phyloP scores from a whole-genome alignment of 2,797 vertebrate species.

The Threskiornis aethiopicus region DNA sequence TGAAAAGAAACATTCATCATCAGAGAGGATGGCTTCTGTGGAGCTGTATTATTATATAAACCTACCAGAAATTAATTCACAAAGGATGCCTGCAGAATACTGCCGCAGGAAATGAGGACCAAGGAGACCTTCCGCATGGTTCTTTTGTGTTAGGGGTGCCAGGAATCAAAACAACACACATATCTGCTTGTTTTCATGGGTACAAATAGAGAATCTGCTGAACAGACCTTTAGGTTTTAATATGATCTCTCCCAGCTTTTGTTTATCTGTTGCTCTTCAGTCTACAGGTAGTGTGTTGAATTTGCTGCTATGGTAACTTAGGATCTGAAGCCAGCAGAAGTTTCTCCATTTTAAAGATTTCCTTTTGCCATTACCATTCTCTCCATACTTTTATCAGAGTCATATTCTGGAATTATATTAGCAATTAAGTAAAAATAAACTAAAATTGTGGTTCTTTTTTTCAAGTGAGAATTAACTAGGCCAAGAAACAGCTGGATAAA shows the following conservation, averaged over 20 bases:
- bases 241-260: background rate
- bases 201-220: background rate
- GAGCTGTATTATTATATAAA: slow-evolving; percentile 61
- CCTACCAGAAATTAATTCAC: slow-evolving; percentile 59
- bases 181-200: background rate
- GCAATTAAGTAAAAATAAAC: background rate
- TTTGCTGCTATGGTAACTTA: slow-evolving; percentile 27
- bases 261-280: background rate
- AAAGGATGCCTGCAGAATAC: slow-evolving; percentile 31
- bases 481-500: background rate
- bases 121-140: background rate
- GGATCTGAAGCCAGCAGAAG: background rate
- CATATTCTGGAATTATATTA: background rate
- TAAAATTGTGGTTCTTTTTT: background rate
- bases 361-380: background rate
- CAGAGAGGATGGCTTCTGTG: background rate
- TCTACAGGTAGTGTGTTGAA: background rate
- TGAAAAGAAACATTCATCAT: slow-evolving; percentile 45
- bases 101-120: slow-evolving; percentile 16
- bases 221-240: background rate
- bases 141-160: background rate
- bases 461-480: background rate
- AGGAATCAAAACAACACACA: background rate
- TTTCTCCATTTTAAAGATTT: background rate
- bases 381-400: background rate